These are phyloP conservation scores for Embiotoca jacksoni DNA, from an alignment of 2,113 vertebrate genomes.

Conservation along the genomic window DNA sequence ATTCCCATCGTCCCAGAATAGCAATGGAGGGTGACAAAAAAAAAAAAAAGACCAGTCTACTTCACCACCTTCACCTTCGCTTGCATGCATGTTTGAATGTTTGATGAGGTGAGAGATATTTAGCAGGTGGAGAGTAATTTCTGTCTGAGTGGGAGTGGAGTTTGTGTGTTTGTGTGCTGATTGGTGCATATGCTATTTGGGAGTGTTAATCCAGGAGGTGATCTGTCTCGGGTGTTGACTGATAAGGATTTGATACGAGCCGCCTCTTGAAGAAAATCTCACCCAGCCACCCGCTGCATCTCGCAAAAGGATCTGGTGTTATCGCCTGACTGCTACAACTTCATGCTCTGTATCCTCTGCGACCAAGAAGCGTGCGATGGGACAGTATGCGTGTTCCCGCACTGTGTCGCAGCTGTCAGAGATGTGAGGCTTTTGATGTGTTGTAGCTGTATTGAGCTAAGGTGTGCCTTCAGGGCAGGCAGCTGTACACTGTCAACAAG, in stretches of 20 bases:
- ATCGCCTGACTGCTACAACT: slow-evolving; percentile 6
- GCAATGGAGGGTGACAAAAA: slow-evolving; percentile 38
- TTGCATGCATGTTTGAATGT: slow-evolving; percentile 59
- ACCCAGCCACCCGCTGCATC: not conserved
- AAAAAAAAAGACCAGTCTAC: slow-evolving; percentile 40
- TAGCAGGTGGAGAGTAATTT: slow-evolving; percentile 44
- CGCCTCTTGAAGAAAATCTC: slow-evolving; percentile 21
- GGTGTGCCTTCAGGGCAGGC: slow-evolving; percentile 51
- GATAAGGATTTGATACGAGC: slow-evolving; percentile 25
- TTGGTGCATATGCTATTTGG: slow-evolving; percentile 39
- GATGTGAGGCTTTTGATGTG: slow-evolving; percentile 41
- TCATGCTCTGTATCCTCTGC: slow-evolving; percentile 18
- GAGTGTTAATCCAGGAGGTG: slow-evolving; percentile 35
- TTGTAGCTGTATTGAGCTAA: slow-evolving; percentile 34
- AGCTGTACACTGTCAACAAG: slow-evolving; percentile 50
- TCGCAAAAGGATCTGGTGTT: not conserved
- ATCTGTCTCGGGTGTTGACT: slow-evolving; percentile 26
- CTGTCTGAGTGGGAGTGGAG: slow-evolving; percentile 28
- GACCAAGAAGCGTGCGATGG: slow-evolving; percentile 18
- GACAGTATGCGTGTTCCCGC: not conserved
- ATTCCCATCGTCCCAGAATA: slow-evolving; percentile 39
- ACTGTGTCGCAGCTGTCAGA: slow-evolving; percentile 42
- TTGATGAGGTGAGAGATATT: slow-evolving; percentile 65
- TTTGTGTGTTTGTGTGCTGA: slow-evolving; percentile 17
- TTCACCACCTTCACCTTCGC: slow-evolving; percentile 49